Base-by-base conservation (phyloP, 2,113 vertebrate genomes). In the Cebus imitator region DNA sequence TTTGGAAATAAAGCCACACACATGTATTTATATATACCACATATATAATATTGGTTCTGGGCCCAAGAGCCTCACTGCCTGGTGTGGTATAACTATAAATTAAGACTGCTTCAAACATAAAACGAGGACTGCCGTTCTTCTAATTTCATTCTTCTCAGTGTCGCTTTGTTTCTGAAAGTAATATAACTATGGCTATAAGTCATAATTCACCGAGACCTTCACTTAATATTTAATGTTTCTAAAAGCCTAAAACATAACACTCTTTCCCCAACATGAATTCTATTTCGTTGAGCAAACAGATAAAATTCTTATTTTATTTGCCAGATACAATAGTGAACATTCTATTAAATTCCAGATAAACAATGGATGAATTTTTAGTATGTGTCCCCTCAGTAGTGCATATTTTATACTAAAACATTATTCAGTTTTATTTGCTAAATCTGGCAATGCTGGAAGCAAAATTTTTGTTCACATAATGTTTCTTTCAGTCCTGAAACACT, bases 1-100 rank as follows among this genome's bases (percentile, higher is more conserved):
- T 89, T 92, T 35, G 40, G 58, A 72, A 92, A 94, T 70, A 94
- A 87, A 93, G 58, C 3, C 73, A 93, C n/a, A 61, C n/a, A 58
- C 80, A 20, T 66, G 20, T 43, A 20, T 43, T 92, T n/a, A 16
- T 3, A 1, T 52, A 61, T 25, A 6, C 13, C 35, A 3, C 2
- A 11, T 25, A 30, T 23, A 48, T 21, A n/a, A 35, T 12, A 35
- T 21, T 5, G 18, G 40, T 55, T 43, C 40, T 40, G n/a, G 40
- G 21, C 45, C 73, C 30, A 25, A 12, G 3, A 40, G 66, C 57
- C 32, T 11, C 0, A 10, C 30, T 37, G 14, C 50, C 20, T 35
- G 16, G 13, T 17, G 7, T 8, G 25, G 6, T 35, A 0, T 14
- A 45, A 82, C 37, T 52, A 43, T 35, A 83, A 37, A n/a, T 4